Percentiles rank a stretch among this genome's conserved stretches.
phyloP scores from a whole-genome alignment of 2,797 vertebrate genomes.

The Acipenser transmontanus region DNA sequence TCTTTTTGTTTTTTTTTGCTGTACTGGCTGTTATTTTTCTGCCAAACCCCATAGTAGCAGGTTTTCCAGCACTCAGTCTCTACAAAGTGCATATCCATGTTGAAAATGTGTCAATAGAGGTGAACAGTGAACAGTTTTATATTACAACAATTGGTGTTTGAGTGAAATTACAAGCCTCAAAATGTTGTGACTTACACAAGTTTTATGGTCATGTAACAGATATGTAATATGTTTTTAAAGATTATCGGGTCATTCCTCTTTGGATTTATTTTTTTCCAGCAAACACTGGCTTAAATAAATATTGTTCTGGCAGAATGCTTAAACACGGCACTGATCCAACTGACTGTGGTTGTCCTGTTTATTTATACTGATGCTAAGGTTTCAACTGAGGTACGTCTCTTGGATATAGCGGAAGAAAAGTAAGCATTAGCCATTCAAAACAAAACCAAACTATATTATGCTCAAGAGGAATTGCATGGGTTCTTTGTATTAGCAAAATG shows the following conservation, averaged over 20 bases:
- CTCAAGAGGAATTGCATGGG: conserved; percentile 40
- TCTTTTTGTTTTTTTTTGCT: neutral
- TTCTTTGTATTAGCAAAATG: conserved; percentile 56
- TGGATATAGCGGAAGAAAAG: conserved; percentile 50
- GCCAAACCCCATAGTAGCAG: neutral
- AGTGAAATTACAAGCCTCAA: neutral
- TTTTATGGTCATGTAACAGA: conserved; percentile 6
- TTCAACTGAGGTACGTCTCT: conserved; percentile 46
- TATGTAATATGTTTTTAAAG: conserved; percentile 39
- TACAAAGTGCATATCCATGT: neutral
- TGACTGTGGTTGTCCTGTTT: conserved; percentile 69
- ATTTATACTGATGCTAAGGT: conserved; percentile 64
- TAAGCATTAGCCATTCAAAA: conserved; percentile 52
- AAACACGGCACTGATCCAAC: conserved; percentile 54
- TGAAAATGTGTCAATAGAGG: conserved; percentile 26
- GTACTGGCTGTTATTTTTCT: conserved; percentile 21
- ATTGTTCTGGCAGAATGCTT: conserved; percentile 60
- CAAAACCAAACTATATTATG: conserved; percentile 35
- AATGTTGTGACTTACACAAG: neutral
- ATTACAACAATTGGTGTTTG: neutral
- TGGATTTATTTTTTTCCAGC: conserved; percentile 43
- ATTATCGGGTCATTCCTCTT: conserved; percentile 48
- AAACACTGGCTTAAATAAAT: conserved; percentile 54
- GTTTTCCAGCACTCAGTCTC: too few relatives aligned
- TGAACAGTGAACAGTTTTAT: conserved; percentile 29